Conservation (phyloP, 2,888 invertebrate genomes). For the Gerosis bhagava region DNA sequence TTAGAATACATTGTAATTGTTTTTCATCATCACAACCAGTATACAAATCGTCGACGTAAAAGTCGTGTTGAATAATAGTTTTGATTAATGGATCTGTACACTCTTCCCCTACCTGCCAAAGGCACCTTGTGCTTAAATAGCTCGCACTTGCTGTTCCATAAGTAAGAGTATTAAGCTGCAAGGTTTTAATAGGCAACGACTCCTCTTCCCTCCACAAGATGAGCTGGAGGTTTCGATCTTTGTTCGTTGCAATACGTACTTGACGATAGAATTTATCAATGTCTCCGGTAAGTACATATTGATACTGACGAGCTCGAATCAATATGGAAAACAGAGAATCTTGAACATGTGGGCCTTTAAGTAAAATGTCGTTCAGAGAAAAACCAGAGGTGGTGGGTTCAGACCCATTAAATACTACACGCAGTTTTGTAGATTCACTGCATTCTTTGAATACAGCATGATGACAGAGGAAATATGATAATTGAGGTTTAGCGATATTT, state of each 20-base stretch:
- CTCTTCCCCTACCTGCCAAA: slow-evolving; percentile 32
- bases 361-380: slow-evolving; percentile 41
- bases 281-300: slow-evolving; percentile 30
- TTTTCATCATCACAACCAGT: slow-evolving; percentile 25
- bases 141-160: slow-evolving; percentile 33
- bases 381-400: slow-evolving; percentile 33
- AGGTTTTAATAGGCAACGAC: slow-evolving; percentile 19
- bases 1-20: slow-evolving; percentile 25
- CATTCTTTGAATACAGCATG: slow-evolving; percentile 43
- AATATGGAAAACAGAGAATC: slow-evolving; percentile 27
- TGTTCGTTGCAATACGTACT: slow-evolving; percentile 8
- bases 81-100: slow-evolving; percentile 7
- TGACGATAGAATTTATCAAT: slow-evolving; percentile 42
- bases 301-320: slow-evolving; percentile 21
- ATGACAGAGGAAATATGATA: slow-evolving; percentile 46
- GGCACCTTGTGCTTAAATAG: slow-evolving; percentile 30
- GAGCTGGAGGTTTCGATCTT: slow-evolving; percentile 40
- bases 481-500: slow-evolving; percentile 1
- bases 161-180: slow-evolving; percentile 31
- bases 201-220: slow-evolving; percentile 44
- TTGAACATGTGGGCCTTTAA: slow-evolving; percentile 37
- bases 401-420: slow-evolving; percentile 47
- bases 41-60: slow-evolving; percentile 30
- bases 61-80: slow-evolving; percentile 29
- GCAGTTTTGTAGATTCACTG: slow-evolving; percentile 42